Conservation (phyloP, 2,113 vertebrate species). For the Galemys pyrenaicus region DNA sequence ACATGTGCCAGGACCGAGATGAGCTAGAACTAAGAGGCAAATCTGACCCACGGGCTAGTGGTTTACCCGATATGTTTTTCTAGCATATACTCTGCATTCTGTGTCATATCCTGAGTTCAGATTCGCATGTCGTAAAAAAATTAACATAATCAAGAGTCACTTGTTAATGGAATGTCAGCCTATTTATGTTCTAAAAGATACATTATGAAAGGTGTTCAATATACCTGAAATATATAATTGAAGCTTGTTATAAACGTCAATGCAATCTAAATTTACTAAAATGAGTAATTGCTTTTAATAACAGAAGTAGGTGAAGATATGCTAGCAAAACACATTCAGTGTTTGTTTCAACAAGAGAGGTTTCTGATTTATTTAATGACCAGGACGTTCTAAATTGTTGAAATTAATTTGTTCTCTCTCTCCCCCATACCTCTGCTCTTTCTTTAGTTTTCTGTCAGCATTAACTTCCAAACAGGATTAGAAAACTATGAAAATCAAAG, state of each 20-base stretch:
- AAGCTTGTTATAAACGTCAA: background rate
- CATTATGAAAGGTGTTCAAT: background rate
- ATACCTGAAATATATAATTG: background rate
- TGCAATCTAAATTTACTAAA: conserved; percentile 40
- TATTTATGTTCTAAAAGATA: conserved; percentile 37
- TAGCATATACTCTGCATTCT: background rate
- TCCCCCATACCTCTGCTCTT: background rate
- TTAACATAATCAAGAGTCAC: background rate
- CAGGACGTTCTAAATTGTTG: background rate
- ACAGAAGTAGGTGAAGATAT: background rate
- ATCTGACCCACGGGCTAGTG: background rate
- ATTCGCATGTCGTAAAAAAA: background rate
- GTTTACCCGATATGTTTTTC: background rate
- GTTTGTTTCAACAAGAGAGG: background rate
- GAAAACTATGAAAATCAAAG: background rate
- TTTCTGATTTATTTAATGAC: background rate
- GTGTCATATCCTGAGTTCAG: background rate
- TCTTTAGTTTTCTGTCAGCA: background rate
- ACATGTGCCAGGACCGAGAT: background rate
- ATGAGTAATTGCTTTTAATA: conserved; percentile 1
- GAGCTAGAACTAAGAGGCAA: background rate
- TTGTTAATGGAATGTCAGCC: background rate
- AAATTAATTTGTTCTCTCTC: background rate
- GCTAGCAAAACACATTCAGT: background rate
- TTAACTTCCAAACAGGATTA: background rate